Evolutionary conservation across 1,140 invertebrate genomes (phyloP).

Genomic region (Drosophila obscura): DNA sequence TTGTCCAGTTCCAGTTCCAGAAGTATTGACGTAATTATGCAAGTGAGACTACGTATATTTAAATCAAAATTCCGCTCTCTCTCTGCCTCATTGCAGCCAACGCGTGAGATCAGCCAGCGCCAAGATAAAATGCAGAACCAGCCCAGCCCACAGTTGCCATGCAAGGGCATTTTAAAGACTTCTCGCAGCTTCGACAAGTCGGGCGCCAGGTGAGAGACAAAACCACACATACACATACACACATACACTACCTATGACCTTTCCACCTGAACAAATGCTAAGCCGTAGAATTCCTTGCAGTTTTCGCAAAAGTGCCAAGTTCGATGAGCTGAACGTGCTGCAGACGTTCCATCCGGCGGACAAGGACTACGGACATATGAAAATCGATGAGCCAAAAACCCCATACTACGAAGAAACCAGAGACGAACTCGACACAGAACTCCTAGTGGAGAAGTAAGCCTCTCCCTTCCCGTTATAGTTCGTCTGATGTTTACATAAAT

Average conservation of each 20-base stretch:
- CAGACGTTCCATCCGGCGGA: slow-evolving; percentile 98
- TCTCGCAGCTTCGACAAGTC: slow-evolving; percentile 94
- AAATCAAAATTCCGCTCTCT: slow-evolving; percentile 27
- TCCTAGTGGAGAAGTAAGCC: slow-evolving; percentile 89
- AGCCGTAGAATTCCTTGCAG: slow-evolving; percentile 64
- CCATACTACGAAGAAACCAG: slow-evolving; percentile 92
- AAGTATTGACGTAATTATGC: slow-evolving; percentile 63
- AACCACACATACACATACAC: not conserved
- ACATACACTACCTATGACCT: slow-evolving; percentile 35
- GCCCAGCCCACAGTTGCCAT: slow-evolving; percentile 88
- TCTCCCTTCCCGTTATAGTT: not conserved
- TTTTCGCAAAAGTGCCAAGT: slow-evolving; percentile 93
- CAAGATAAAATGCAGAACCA: slow-evolving; percentile 75
- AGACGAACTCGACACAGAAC: slow-evolving; percentile 90
- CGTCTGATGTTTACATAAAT: not conserved
- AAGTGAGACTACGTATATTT: slow-evolving; percentile 35
- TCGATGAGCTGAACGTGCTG: slow-evolving; percentile 99
- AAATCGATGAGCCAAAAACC: slow-evolving; percentile 99
- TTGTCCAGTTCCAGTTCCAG: slow-evolving; percentile 29
- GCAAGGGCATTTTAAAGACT: slow-evolving; percentile 96
- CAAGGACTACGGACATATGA: slow-evolving; percentile 99
- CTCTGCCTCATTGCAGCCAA: slow-evolving; percentile 35
- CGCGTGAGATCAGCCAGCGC: slow-evolving; percentile 13
- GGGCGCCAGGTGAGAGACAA: slow-evolving; percentile 67
- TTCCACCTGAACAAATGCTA: slow-evolving; percentile 3